Conservation (phyloP, 2,113 vertebrate genomes). For the Pycnonotus jocosus region DNA sequence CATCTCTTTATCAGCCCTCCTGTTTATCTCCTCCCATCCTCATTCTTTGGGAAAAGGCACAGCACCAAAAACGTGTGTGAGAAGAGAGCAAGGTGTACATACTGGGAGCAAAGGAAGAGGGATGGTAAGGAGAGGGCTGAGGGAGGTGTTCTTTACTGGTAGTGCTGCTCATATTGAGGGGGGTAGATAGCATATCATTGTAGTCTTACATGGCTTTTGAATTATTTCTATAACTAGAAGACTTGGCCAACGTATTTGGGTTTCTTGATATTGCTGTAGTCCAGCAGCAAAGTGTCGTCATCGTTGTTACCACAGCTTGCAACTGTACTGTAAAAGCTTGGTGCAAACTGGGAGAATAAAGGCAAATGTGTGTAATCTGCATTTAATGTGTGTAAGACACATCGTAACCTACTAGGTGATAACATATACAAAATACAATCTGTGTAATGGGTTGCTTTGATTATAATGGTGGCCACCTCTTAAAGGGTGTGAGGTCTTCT, state of each 20-base stretch:
- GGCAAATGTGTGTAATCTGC: not conserved
- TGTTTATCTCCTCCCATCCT: not conserved
- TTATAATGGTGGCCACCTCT: not conserved
- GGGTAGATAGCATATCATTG: not conserved
- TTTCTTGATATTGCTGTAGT: rapidly evolving
- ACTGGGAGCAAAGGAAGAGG: not conserved
- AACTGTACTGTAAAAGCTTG: not conserved
- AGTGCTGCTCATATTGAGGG: rapidly evolving
- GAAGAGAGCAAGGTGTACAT: rapidly evolving
- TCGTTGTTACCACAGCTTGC: rapidly evolving
- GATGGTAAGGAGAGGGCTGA: not conserved
- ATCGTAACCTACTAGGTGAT: not conserved
- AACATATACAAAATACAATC: not conserved
- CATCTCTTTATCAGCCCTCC: not conserved
- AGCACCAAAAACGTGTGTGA: rapidly evolving
- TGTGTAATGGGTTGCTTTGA: not conserved
- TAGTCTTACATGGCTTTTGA: not conserved
- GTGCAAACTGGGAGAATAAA: not conserved
- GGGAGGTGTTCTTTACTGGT: not conserved
- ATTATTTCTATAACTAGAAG: not conserved
- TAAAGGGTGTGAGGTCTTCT: not conserved
- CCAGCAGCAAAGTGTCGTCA: not conserved
- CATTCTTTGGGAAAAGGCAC: not conserved
- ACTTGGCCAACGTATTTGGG: not conserved
- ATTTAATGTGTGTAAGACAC: not conserved